Evolutionary conservation across 2,113 vertebrate genomes (phyloP), one percentile per base, ranked within the genome.

Genomic region (Odobenus rosmarus): DNA sequence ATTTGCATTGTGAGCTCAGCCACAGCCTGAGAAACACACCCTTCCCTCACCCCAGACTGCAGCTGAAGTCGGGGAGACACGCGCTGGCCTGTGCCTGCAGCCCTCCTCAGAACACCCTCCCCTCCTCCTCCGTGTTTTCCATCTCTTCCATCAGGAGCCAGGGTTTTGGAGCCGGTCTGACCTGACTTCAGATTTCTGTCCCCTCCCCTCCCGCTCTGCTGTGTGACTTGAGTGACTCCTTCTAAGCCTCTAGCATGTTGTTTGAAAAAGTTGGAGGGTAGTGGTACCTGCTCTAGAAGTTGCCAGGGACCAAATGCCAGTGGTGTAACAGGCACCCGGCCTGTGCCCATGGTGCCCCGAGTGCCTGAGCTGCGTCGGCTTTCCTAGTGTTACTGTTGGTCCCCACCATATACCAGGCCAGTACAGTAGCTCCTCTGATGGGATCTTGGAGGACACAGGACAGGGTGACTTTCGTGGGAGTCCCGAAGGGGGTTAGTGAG

Each of bases 351-450:
- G 0, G 16, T 1, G 13, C 7, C 33, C 77, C 4, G 69, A 42
- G 33, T 42, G 0, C 42, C 83, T 13, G 16, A 2, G 0, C 53
- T 9, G 79, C 1, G 0, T 72, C 1, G 3, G 0, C 24, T 55
- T 24, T 19, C 6, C 1, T 6, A 3, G 21, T 33, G 13, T 33
- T 7, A 9, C 1, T 15, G 0, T 31, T 3, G 42, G 26, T 19
- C 49, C 55, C 46, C 46, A 9, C 46, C 8, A 8, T 46, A 15
- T 15, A 0, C 0, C 3, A n/a, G 5, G 2, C 19, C 31, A 15
- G 13, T 9, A 12, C 76, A 7, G 19, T 4, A 42, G 18, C 46
- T 15, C 26, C 71, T 76, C 39, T 57, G 59, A 6, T 12, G 1
- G 21, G 59, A 24, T 42, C 42, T 7, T 13, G 33, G 59, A 71